phyloP scores from a whole-genome alignment of 2,888 invertebrate species.

The Leptinotarsa peninsularis region DNA sequence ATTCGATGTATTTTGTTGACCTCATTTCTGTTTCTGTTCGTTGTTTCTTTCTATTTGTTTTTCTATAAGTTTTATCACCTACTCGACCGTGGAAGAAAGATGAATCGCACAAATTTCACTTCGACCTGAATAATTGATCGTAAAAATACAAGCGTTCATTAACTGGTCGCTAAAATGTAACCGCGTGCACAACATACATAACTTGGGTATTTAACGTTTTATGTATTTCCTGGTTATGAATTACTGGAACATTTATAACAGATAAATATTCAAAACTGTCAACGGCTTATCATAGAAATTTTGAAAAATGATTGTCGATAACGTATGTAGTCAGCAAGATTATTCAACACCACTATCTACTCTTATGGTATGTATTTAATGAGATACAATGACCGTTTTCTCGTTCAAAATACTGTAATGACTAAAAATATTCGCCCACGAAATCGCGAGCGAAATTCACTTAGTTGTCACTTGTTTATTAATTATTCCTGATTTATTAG shows the following conservation, averaged over 20 bases:
- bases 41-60: no score
- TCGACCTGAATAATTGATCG: slow-evolving; percentile 1
- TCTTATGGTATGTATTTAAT: slow-evolving; percentile 19
- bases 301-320: slow-evolving; percentile 20
- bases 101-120: background rate
- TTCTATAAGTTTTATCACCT: no score
- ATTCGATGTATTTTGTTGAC: no score
- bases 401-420: slow-evolving; percentile 14
- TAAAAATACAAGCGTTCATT: background rate
- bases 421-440: slow-evolving; percentile 45
- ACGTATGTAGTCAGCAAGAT: background rate
- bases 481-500: slow-evolving; percentile 48
- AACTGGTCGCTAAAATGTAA: background rate
- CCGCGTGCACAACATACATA: background rate
- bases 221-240: background rate
- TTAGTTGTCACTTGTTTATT: slow-evolving; percentile 44
- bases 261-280: slow-evolving; percentile 25
- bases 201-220: slow-evolving; percentile 7
- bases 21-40: no score
- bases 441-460: slow-evolving; percentile 39
- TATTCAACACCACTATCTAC: slow-evolving; percentile 16
- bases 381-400: slow-evolving; percentile 25
- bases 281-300: slow-evolving; percentile 22
- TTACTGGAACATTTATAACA: slow-evolving; percentile 15
- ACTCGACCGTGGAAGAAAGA: no score